Evolutionary conservation across 2,888 invertebrate species (phyloP).

Genomic region (Pherbina coryleti): DNA sequence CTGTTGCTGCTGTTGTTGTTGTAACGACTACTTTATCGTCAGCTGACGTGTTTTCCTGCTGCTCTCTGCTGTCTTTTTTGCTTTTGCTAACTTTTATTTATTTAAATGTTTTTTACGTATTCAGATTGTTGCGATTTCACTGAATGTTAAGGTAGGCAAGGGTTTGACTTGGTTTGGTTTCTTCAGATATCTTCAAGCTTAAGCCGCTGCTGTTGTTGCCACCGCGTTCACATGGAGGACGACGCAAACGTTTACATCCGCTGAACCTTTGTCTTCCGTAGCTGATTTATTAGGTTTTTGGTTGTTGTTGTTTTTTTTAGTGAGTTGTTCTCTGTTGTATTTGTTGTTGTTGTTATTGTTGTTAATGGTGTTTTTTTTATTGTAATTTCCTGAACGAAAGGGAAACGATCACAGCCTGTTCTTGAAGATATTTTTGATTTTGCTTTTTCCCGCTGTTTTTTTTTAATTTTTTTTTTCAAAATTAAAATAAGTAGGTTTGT

Average conservation of each 20-base stretch:
- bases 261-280: constrained; percentile 42
- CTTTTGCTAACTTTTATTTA: background rate
- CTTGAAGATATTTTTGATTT: constrained; percentile 27
- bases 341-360: constrained; percentile 32
- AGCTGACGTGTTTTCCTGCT: constrained; percentile 1
- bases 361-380: constrained; percentile 28
- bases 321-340: constrained; percentile 31
- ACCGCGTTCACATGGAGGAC: background rate
- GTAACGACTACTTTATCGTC: background rate
- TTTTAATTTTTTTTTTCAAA: constrained; percentile 3
- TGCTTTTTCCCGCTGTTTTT: background rate
- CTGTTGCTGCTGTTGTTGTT: background rate
- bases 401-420: constrained; percentile 57
- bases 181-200: background rate
- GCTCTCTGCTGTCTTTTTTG: too few species aligned
- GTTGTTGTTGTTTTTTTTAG: constrained; percentile 32
- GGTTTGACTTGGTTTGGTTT: constrained; percentile 41
- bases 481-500: constrained; percentile 59
- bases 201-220: background rate
- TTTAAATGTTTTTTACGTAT: background rate
- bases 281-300: constrained; percentile 58
- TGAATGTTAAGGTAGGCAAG: constrained; percentile 54
- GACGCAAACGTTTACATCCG: constrained; percentile 60
- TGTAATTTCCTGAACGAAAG: constrained; percentile 58
- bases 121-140: constrained; percentile 38